A percentile compares a stretch with the other conserved stretches of the same genome.
Conservation (phyloP, 1,140 invertebrate genomes). For the Penaeus chinensis region DNA sequence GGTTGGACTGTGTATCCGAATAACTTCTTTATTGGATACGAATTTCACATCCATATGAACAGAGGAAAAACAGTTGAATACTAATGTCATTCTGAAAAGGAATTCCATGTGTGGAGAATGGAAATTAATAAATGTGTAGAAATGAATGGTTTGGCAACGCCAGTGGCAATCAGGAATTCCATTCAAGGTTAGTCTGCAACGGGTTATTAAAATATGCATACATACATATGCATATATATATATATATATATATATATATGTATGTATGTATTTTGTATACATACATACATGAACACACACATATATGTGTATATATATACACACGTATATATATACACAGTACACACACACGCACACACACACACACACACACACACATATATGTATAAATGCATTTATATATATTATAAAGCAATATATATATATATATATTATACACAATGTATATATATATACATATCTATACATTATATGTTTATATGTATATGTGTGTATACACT, state of each 20-base stretch:
- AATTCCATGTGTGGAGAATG: too few relatives aligned
- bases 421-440: conserved; percentile 13
- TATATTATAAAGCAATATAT: conserved; percentile 13
- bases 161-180: too few relatives aligned
- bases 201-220: not conserved
- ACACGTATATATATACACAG: conserved; percentile 6
- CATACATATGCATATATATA: not conserved
- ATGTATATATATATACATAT: not conserved
- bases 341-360: conserved; percentile 20
- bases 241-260: not conserved
- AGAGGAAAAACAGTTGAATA: too few relatives aligned
- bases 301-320: not conserved
- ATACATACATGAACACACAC: not conserved
- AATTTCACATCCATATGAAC: too few relatives aligned
- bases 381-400: not conserved
- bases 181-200: too few relatives aligned
- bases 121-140: too few relatives aligned
- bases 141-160: too few relatives aligned
- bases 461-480: not conserved
- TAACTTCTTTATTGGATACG: too few relatives aligned
- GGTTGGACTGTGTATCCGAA: too few relatives aligned
- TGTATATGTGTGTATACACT: not conserved
- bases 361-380: not conserved
- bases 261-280: not conserved
- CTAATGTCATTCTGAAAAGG: too few relatives aligned